These are phyloP conservation scores for Danionella cerebrum DNA, from an alignment of 2,113 vertebrate genomes.

Conservation along the genomic window DNA sequence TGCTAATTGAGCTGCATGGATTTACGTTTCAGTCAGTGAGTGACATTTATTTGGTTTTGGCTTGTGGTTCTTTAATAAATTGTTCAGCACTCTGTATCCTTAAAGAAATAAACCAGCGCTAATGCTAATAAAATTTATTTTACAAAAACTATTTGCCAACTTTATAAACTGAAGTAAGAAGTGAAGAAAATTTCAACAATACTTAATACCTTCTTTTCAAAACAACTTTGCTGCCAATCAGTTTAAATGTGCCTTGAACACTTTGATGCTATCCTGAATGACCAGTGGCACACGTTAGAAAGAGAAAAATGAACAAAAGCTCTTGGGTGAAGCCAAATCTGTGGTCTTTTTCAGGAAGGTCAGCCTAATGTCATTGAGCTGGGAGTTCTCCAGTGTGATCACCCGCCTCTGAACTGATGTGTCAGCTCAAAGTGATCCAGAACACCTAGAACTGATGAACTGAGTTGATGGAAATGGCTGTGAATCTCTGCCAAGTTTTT, in stretches of 20 bases:
- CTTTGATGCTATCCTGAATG: slow-evolving; percentile 33
- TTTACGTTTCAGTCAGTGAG: background rate
- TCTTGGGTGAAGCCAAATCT: slow-evolving; percentile 28
- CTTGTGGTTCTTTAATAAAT: background rate
- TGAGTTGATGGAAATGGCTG: background rate
- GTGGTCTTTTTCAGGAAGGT: slow-evolving; percentile 49
- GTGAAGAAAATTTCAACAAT: no score
- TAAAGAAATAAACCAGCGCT: background rate
- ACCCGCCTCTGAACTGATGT: slow-evolving; percentile 8
- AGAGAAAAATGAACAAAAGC: slow-evolving; percentile 14
- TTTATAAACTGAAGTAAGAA: no score
- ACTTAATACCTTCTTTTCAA: no score
- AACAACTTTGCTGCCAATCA: slow-evolving; percentile 17
- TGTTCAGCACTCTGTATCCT: background rate
- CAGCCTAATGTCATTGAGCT: slow-evolving; percentile 45
- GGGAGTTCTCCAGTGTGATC: slow-evolving; percentile 35
- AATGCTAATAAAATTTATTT: no score
- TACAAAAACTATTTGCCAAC: no score
- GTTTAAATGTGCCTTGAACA: slow-evolving; percentile 15
- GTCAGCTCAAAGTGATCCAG: slow-evolving; percentile 2
- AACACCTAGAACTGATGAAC: background rate
- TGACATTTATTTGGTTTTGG: background rate
- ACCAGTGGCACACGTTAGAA: slow-evolving; percentile 26
- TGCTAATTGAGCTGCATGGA: background rate
- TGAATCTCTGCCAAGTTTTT: background rate